Percentiles rank a stretch among this genome's conserved stretches.
Evolutionary conservation across 2,888 invertebrate genomes (phyloP).

Genomic region (Zhengitettix transpicula): DNA sequence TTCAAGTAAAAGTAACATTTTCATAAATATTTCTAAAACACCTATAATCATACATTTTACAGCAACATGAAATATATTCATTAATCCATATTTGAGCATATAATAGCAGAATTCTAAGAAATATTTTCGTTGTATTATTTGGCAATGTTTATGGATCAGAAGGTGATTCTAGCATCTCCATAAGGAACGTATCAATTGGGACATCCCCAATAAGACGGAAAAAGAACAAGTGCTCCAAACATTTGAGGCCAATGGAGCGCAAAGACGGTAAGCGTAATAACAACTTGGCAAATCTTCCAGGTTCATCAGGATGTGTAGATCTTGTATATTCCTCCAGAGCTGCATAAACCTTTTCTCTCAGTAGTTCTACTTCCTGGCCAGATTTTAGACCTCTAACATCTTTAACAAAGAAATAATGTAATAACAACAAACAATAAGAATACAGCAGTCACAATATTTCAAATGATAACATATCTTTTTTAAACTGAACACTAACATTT

Average conservation of each 20-base stretch:
- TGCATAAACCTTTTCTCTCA: constrained; percentile 88
- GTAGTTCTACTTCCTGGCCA: constrained; percentile 60
- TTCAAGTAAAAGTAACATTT: too few species aligned
- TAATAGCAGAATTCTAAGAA: too few species aligned
- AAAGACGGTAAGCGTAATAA: constrained; percentile 76
- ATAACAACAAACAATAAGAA: too few species aligned
- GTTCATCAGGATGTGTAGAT: constrained; percentile 72
- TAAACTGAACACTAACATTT: too few species aligned
- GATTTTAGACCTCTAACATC: constrained; percentile 82
- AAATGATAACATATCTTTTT: too few species aligned
- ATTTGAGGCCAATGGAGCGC: constrained; percentile 82
- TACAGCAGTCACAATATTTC: too few species aligned
- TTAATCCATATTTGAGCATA: too few species aligned
- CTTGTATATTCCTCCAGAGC: constrained; percentile 91
- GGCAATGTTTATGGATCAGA: constrained; percentile 24
- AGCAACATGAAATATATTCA: too few species aligned
- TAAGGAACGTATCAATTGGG: constrained; percentile 68
- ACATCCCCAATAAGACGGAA: constrained; percentile 80
- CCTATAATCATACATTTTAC: too few species aligned
- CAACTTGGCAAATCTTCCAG: constrained; percentile 89
- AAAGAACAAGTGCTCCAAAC: constrained; percentile 87
- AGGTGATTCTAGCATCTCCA: constrained; percentile 61
- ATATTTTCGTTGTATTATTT: neutral
- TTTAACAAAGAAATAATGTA: constrained; percentile 21
- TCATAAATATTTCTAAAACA: too few species aligned